Evolutionary conservation across 1,140 invertebrate species (phyloP).

Genomic region (Metopolophium dirhodum): DNA sequence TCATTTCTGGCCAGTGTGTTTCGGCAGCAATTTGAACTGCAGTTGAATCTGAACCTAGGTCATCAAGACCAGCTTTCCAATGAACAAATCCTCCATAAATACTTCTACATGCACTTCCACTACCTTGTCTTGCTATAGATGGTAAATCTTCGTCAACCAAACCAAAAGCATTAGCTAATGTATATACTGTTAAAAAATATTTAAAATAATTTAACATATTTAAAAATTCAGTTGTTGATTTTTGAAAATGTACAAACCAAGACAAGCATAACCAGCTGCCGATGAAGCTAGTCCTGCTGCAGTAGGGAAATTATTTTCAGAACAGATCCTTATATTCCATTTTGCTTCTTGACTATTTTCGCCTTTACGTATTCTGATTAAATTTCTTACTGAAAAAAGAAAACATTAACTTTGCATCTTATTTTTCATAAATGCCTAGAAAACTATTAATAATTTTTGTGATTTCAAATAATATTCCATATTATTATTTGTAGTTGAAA

Average conservation of each 20-base stretch:
- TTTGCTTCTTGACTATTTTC: conserved; percentile 38
- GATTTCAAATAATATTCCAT: neutral
- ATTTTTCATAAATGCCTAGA: no score
- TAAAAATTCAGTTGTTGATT: neutral
- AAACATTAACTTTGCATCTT: neutral
- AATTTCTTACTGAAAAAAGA: conserved; percentile 47
- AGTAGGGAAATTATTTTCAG: conserved; percentile 98
- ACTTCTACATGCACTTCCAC: conserved; percentile 96
- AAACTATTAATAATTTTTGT: neutral
- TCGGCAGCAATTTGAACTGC: conserved; percentile 77
- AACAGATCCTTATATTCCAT: conserved; percentile 71
- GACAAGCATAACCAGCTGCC: conserved; percentile 95
- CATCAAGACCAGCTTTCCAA: conserved; percentile 74
- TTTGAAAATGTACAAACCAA: conserved; percentile 65
- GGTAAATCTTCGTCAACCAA: conserved; percentile 80
- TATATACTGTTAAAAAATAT: conserved; percentile 67
- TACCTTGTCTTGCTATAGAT: conserved; percentile 83
- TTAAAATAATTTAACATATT: neutral
- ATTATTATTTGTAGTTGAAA: neutral
- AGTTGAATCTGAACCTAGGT: conserved; percentile 82
- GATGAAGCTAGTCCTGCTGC: conserved; percentile 97
- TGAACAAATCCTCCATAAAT: conserved; percentile 89
- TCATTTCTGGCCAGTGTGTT: conserved; percentile 89
- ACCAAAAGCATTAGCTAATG: conserved; percentile 79
- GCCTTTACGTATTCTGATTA: conserved; percentile 45